Percentiles rank a stretch among this genome's conserved stretches.
phyloP scores from a whole-genome alignment of 2,888 invertebrate species.

The Dinocampus coccinellae region DNA sequence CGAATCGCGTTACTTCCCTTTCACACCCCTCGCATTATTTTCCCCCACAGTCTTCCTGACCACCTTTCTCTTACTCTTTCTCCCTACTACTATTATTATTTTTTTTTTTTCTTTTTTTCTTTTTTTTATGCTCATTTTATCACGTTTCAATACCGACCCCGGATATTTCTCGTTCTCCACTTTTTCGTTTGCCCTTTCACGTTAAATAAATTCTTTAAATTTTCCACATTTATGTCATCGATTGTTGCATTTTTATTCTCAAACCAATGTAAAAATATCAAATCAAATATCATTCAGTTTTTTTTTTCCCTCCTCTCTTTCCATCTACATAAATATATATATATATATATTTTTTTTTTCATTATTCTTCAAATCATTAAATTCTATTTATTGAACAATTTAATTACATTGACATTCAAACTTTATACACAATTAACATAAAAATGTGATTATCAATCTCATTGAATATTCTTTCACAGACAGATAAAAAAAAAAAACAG shows the following conservation, averaged over 20 bases:
- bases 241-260: not conserved
- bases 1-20: constrained; percentile 57
- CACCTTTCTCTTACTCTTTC: not conserved
- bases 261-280: not conserved
- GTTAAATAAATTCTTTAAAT: not conserved
- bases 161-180: constrained; percentile 9
- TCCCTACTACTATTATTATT: constrained; percentile 12
- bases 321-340: no score
- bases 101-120: no score
- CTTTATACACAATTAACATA: no score
- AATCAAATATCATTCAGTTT: not conserved
- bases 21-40: no score
- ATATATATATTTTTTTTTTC: not conserved
- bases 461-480: no score
- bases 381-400: not conserved
- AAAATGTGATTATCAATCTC: no score
- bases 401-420: no score
- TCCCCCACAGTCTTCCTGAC: not conserved
- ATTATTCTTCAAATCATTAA: not conserved
- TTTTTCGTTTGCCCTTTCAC: constrained; percentile 1
- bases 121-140: not conserved
- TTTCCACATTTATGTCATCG: constrained; percentile 1
- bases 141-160: constrained; percentile 6
- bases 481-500: no score
- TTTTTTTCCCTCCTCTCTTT: not conserved